Evolutionary conservation across 2,797 vertebrate genomes (phyloP).

Genomic region (Fistularia commersonii): DNA sequence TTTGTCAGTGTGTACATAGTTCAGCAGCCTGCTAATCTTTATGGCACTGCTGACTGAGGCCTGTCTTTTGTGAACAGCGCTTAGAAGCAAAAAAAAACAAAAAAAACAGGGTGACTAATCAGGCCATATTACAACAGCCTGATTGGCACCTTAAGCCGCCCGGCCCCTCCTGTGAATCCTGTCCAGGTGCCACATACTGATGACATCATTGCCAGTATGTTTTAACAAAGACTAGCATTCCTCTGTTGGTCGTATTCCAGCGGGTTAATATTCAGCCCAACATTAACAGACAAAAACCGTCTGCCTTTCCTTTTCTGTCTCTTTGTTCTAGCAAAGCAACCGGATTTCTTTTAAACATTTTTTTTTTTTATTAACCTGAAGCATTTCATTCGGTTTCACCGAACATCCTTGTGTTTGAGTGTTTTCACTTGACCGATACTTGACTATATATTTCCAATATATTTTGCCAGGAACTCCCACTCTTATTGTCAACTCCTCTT

Average conservation of each 20-base stretch:
- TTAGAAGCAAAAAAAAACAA: slow-evolving; percentile 7
- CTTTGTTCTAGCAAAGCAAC: too few species aligned
- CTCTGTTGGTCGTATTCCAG: slow-evolving; percentile 34
- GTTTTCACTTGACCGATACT: slow-evolving; percentile 33
- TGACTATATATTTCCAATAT: slow-evolving; percentile 39
- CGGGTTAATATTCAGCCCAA: slow-evolving; percentile 42
- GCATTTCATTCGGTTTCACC: too few species aligned
- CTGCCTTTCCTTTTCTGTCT: not conserved
- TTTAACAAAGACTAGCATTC: slow-evolving; percentile 61
- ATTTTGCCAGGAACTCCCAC: slow-evolving; percentile 43
- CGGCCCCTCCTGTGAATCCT: slow-evolving; percentile 18
- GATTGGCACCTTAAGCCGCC: slow-evolving; percentile 4
- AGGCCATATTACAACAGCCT: slow-evolving; percentile 43
- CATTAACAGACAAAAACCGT: slow-evolving; percentile 36
- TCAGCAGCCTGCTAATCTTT: slow-evolving; percentile 51
- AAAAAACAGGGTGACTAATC: slow-evolving; percentile 66
- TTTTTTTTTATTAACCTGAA: too few species aligned
- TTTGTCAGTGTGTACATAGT: slow-evolving; percentile 41
- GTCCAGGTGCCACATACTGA: slow-evolving; percentile 60
- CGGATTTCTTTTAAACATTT: too few species aligned
- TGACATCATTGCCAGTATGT: slow-evolving; percentile 55
- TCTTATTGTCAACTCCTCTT: slow-evolving; percentile 34
- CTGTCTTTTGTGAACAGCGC: slow-evolving; percentile 36
- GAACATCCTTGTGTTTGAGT: too few species aligned
- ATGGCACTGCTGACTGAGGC: slow-evolving; percentile 41